These are phyloP conservation scores for Caradrina kadenii DNA, from an alignment of 2,888 invertebrate species.

Conservation along the genomic window DNA sequence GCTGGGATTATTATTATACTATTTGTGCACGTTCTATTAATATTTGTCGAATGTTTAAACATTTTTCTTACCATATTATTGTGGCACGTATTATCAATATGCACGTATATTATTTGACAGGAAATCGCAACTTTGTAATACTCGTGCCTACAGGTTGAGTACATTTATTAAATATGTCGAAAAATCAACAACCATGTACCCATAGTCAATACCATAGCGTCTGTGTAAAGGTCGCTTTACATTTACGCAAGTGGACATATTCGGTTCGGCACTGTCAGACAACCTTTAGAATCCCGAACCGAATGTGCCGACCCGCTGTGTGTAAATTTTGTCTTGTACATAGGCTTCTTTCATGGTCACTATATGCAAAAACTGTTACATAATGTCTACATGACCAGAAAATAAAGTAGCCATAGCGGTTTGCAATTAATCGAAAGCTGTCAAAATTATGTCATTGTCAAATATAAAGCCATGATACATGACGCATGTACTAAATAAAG, in stretches of 20 bases:
- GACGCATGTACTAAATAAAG: not conserved
- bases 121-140: slow-evolving; percentile 8
- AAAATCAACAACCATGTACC: not conserved
- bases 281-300: too few species aligned
- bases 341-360: slow-evolving; percentile 27
- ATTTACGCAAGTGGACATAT: too few species aligned
- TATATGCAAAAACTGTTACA: slow-evolving; percentile 24
- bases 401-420: slow-evolving; percentile 25
- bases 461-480: slow-evolving; percentile 19
- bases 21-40: slow-evolving; percentile 28
- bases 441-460: slow-evolving; percentile 49
- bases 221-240: too few species aligned
- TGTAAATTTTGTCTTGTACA: not conserved
- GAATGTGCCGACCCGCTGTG: too few species aligned
- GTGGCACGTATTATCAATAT: not conserved
- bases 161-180: not conserved
- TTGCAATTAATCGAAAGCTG: slow-evolving; percentile 35
- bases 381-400: slow-evolving; percentile 19
- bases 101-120: slow-evolving; percentile 26
- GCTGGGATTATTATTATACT: too few species aligned
- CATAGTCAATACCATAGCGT: too few species aligned
- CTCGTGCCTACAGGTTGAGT: not conserved
- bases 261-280: too few species aligned
- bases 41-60: slow-evolving; percentile 7
- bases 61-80: not conserved